These are phyloP conservation scores for Bufo gargarizans DNA, from an alignment of 2,113 vertebrate species.

Conservation along the genomic window DNA sequence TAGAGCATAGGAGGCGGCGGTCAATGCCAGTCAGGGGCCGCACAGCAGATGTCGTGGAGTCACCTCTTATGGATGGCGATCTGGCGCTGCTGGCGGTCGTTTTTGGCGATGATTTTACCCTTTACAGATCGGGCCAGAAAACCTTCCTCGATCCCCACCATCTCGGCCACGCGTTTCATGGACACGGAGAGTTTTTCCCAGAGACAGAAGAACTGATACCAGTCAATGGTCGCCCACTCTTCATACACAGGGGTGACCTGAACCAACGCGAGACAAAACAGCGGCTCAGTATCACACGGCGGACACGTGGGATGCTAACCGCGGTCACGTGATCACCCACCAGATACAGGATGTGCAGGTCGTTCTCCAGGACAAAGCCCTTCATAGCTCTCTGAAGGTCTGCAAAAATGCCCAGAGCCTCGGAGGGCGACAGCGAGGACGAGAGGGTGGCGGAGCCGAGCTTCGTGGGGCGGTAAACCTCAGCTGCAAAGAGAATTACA, in stretches of 20 bases:
- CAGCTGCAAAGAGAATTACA: slow-evolving; percentile 66
- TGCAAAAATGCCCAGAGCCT: slow-evolving; percentile 95
- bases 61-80: slow-evolving; percentile 97
- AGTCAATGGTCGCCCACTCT: slow-evolving; percentile 95
- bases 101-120: slow-evolving; percentile 86
- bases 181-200: slow-evolving; percentile 93
- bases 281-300: background rate
- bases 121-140: slow-evolving; percentile 92
- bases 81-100: slow-evolving; percentile 91
- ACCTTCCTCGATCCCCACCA: slow-evolving; percentile 94
- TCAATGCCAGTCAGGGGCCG: background rate
- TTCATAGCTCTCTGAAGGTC: slow-evolving; percentile 98
- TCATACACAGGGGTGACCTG: slow-evolving; percentile 93
- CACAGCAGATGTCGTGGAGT: background rate
- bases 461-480: slow-evolving; percentile 85
- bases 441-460: slow-evolving; percentile 92
- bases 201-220: slow-evolving; percentile 95
- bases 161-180: slow-evolving; percentile 93
- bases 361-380: slow-evolving; percentile 95
- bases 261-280: slow-evolving; percentile 16
- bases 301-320: no score
- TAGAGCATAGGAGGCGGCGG: background rate
- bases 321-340: slow-evolving; percentile 69
- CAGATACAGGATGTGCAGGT: slow-evolving; percentile 94
- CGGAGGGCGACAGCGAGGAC: slow-evolving; percentile 90